Evolutionary conservation across 2,797 vertebrate genomes (phyloP).

Genomic region (Acanthurus lineatus): DNA sequence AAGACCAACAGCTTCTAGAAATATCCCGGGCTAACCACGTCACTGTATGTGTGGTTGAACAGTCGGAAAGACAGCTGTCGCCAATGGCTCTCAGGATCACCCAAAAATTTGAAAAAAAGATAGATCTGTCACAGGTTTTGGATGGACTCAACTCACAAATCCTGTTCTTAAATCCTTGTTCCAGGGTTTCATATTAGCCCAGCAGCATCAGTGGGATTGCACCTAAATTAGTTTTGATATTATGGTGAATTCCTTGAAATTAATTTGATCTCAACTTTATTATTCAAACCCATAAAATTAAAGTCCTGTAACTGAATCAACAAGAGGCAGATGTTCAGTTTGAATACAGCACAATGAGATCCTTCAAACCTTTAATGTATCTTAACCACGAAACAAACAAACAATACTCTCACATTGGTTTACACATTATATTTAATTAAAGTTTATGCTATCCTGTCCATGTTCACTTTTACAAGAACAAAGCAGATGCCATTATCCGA

Average conservation of each 20-base stretch:
- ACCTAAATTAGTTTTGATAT: slow-evolving; percentile 1
- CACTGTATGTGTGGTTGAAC: slow-evolving; percentile 65
- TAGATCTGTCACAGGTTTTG: slow-evolving; percentile 33
- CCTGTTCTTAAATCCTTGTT: neutral
- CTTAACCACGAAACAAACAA: slow-evolving; percentile 3
- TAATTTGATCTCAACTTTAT: neutral
- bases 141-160: slow-evolving; percentile 23
- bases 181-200: neutral
- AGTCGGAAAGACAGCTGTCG: slow-evolving; percentile 70
- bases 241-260: neutral
- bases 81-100: slow-evolving; percentile 50
- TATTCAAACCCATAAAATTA: neutral
- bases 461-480: slow-evolving; percentile 1
- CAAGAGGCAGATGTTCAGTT: neutral
- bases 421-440: neutral
- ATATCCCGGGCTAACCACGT: slow-evolving; percentile 64
- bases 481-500: slow-evolving; percentile 1
- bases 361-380: neutral
- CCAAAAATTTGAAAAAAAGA: slow-evolving; percentile 50
- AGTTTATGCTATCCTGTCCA: slow-evolving; percentile 1
- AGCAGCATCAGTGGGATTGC: neutral
- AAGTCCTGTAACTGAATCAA: slow-evolving; percentile 8
- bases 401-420: slow-evolving; percentile 1
- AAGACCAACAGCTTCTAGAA: slow-evolving; percentile 74
- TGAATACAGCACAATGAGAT: neutral